phyloP scores from a whole-genome alignment of 2,797 vertebrate genomes.

The Thripadectes ignobilis region DNA sequence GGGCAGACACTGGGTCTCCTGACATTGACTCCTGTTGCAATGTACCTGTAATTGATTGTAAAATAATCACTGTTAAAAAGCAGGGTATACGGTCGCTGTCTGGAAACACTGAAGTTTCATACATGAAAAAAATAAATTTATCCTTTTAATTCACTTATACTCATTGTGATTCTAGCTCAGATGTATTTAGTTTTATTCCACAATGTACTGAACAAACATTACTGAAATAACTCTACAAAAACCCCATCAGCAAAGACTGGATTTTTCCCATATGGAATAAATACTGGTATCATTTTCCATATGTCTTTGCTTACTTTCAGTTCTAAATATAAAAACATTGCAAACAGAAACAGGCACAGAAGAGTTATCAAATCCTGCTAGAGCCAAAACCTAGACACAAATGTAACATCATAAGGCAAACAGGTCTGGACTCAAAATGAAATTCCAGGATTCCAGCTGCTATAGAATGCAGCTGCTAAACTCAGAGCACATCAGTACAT shows the following conservation, averaged over 20 bases:
- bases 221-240: not conserved
- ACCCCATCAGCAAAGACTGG: not conserved
- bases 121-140: not conserved
- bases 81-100: not conserved
- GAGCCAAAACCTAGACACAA: not conserved
- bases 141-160: not conserved
- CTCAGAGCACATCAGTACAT: not conserved
- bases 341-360: not conserved
- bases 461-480: not conserved
- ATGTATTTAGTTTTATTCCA: not conserved
- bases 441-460: not conserved
- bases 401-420: not conserved
- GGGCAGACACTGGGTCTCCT: not conserved
- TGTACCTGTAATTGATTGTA: not conserved
- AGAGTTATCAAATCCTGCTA: not conserved
- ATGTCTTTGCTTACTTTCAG: slow-evolving; percentile 29
- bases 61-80: not conserved
- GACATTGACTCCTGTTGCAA: not conserved
- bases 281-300: not conserved
- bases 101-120: not conserved
- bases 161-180: not conserved
- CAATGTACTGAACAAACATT: not conserved
- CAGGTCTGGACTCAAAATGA: not conserved
- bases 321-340: slow-evolving; percentile 15
- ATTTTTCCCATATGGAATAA: slow-evolving; percentile 34